Base-by-base conservation (phyloP, 2,888 invertebrate species). In the Drosophila bunnanda region DNA sequence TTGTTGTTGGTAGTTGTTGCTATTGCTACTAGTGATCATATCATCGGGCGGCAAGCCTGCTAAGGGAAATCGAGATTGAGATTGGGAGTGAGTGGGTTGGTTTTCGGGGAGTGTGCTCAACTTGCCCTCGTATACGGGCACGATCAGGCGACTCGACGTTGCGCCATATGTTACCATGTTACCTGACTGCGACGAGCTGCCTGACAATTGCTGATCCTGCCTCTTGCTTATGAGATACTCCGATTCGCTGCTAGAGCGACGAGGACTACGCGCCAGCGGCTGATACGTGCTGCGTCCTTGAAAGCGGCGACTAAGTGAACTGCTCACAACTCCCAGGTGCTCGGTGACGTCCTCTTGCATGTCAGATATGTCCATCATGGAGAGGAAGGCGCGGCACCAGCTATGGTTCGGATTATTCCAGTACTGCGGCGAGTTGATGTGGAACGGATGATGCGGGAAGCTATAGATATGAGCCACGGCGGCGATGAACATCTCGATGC, bases 341-440 rank as follows among this genome's bases (percentile, higher is more conserved):
- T 99, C 98, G 34, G 96, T 95, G 56, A 99, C 96, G 91, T 99
- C 98, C 73, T 96, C 95, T 79, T 96, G 96, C 43, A 99, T 97
- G 92, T 99, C 99, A 0, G 98, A 97, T n/a, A 99, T 95, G 91
- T 99, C 98, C 96, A 97, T 97, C 98, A 98, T 98, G 20, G 97
- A 96, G 75, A 96, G 93, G 92, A 98, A 97, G 0, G 97, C 96
- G 52, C 95, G 94, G 86, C 96, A 96, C 91, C 96, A 96, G 77
- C 89, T 92, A 57, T 89, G 81, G 72, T 90, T 90, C 0, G 91
- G 89, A 72, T 94, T 93, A 20, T 93, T 93, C 85, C 94, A 92
- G 57, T 93, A 92, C 53, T 93, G 93, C 7, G 94, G 94, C 50
- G 94, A 93, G 79, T 95, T 93, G 20, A 92, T 91, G 84, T 96